Evolutionary conservation across 1,140 invertebrate genomes (phyloP).

Genomic region (Alviniconcha marisindica): DNA sequence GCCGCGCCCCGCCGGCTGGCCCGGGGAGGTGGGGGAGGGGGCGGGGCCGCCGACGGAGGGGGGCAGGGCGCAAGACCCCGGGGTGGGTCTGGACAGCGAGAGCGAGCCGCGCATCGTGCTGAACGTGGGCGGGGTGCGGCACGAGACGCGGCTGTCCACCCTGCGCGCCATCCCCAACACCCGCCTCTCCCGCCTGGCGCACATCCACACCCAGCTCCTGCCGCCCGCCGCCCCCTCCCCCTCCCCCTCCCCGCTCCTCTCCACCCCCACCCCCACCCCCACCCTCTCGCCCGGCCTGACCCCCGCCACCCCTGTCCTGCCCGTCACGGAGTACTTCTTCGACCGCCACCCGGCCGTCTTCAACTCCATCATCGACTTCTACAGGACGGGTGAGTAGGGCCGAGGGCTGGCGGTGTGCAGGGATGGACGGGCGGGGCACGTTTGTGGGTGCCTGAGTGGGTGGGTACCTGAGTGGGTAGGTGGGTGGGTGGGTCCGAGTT

Average conservation of each 20-base stretch:
- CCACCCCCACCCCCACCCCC: slow-evolving; percentile 16
- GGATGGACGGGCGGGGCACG: neutral
- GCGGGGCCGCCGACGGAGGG: no score
- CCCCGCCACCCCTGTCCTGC: slow-evolving; percentile 66
- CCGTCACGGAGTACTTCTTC: slow-evolving; percentile 75
- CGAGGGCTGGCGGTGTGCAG: neutral
- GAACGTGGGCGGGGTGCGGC: slow-evolving; percentile 97
- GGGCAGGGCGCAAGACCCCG: no score
- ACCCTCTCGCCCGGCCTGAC: neutral
- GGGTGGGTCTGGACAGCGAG: slow-evolving; percentile 4
- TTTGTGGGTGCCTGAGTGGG: neutral
- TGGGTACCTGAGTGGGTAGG: neutral
- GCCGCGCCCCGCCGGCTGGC: no score
- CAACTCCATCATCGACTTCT: slow-evolving; percentile 74
- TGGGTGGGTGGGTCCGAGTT: neutral
- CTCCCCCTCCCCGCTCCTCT: slow-evolving; percentile 8
- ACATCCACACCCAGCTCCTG: slow-evolving; percentile 50
- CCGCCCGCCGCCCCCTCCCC: neutral
- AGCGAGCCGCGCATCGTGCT: slow-evolving; percentile 84
- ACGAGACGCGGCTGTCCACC: slow-evolving; percentile 91
- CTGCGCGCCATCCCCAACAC: slow-evolving; percentile 73
- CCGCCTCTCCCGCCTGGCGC: slow-evolving; percentile 68
- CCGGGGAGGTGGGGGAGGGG: no score
- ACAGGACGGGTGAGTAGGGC: slow-evolving; percentile 67
- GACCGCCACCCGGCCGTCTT: slow-evolving; percentile 75